Conservation (phyloP, 1,140 invertebrate species). For the Pseudomyrmex gracilis region DNA sequence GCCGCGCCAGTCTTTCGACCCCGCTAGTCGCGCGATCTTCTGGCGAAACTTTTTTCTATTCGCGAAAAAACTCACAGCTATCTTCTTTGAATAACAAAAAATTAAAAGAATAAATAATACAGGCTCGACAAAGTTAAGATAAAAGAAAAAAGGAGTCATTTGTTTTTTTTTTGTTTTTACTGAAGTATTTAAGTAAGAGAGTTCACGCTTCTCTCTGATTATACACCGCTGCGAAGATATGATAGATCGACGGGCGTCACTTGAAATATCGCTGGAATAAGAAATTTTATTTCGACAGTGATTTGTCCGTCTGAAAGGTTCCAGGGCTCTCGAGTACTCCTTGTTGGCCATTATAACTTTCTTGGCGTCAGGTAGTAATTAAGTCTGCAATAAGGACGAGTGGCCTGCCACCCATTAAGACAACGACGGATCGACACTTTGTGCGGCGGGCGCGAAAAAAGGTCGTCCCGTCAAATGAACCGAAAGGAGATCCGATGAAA, state of each 20-base stretch:
- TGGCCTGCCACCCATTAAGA: constrained; percentile 83
- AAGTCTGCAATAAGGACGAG: constrained; percentile 85
- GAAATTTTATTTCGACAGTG: constrained; percentile 75
- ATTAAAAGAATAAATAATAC: background rate
- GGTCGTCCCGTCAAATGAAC: constrained; percentile 83
- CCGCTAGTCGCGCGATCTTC: background rate
- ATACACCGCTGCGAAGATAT: constrained; percentile 18
- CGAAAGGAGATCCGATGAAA: constrained; percentile 83
- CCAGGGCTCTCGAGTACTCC: constrained; percentile 70
- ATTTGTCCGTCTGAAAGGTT: constrained; percentile 72
- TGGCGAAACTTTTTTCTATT: constrained; percentile 1
- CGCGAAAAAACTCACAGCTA: background rate
- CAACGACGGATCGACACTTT: constrained; percentile 85
- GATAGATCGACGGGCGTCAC: constrained; percentile 46
- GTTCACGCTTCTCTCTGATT: constrained; percentile 11
- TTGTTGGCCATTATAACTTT: constrained; percentile 85
- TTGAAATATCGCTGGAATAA: constrained; percentile 68
- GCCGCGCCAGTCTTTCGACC: background rate
- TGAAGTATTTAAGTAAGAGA: background rate
- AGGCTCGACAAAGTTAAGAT: background rate
- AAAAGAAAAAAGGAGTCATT: background rate
- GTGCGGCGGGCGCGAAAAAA: constrained; percentile 81
- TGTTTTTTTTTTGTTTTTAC: background rate
- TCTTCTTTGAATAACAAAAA: background rate
- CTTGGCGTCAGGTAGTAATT: constrained; percentile 85